phyloP scores from a whole-genome alignment of 2,888 invertebrate genomes.

The Agrochola macilenta region DNA sequence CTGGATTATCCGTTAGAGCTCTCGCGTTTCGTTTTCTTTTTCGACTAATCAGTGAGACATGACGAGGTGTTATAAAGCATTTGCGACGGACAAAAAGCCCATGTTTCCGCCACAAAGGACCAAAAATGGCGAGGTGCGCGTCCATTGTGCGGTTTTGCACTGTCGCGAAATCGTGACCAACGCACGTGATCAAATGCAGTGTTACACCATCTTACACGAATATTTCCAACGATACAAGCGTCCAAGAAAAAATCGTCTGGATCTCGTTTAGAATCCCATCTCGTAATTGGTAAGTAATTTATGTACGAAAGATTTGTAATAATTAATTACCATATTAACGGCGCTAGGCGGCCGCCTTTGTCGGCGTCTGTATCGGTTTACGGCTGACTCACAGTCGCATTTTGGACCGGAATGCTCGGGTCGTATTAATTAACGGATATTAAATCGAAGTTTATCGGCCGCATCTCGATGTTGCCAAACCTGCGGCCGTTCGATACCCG shows the following conservation, averaged over 20 bases:
- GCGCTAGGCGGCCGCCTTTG: slow-evolving; percentile 88
- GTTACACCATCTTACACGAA: slow-evolving; percentile 67
- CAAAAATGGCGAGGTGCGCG: slow-evolving; percentile 80
- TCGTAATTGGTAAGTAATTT: slow-evolving; percentile 85
- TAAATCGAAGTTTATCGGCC: slow-evolving; percentile 89
- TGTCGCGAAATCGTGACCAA: slow-evolving; percentile 68
- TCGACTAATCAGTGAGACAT: slow-evolving; percentile 72
- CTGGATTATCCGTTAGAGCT: slow-evolving; percentile 22
- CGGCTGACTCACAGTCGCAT: slow-evolving; percentile 87
- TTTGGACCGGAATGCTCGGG: slow-evolving; percentile 86
- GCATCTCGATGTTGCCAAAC: slow-evolving; percentile 89
- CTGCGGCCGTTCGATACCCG: slow-evolving; percentile 83
- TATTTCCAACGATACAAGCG: slow-evolving; percentile 61
- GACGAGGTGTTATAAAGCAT: slow-evolving; percentile 83
- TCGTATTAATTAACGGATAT: slow-evolving; percentile 90
- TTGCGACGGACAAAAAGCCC: slow-evolving; percentile 78
- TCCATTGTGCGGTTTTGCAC: slow-evolving; percentile 81
- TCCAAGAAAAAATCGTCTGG: slow-evolving; percentile 57
- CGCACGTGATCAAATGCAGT: slow-evolving; percentile 82
- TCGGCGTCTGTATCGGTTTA: slow-evolving; percentile 86
- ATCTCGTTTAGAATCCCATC: slow-evolving; percentile 72
- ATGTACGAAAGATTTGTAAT: slow-evolving; percentile 86
- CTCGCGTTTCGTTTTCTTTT: slow-evolving; percentile 30
- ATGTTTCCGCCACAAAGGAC: slow-evolving; percentile 79
- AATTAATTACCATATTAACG: slow-evolving; percentile 90